Conservation (phyloP, 2,797 vertebrate species). For the Tapirus indicus region DNA sequence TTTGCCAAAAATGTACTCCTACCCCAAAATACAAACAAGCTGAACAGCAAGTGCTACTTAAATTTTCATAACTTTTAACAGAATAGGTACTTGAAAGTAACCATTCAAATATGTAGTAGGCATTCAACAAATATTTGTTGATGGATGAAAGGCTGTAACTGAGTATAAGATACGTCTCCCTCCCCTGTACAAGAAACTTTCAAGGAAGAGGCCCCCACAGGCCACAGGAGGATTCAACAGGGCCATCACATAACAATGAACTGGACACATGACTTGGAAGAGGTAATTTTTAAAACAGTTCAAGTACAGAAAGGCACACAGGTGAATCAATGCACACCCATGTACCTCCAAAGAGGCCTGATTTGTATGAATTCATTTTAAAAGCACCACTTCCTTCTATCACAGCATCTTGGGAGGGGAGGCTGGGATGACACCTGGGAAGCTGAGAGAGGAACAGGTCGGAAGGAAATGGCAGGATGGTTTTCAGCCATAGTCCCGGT, state of each 20-base stretch:
- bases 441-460: not conserved
- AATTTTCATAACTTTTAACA: not conserved
- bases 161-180: too few species aligned
- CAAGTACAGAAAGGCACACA: not conserved
- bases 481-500: not conserved
- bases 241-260: not conserved
- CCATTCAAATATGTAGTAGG: not conserved
- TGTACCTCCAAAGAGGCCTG: too few species aligned
- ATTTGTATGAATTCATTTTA: not conserved
- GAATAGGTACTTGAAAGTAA: not conserved
- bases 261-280: not conserved
- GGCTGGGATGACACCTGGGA: accelerated
- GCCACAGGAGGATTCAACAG: not conserved
- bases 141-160: not conserved
- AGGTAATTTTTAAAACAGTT: not conserved
- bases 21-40: not conserved
- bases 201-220: not conserved
- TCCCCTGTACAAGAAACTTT: not conserved
- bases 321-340: accelerated
- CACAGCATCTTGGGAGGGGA: too few species aligned
- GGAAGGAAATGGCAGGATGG: not conserved
- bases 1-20: not conserved
- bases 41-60: not conserved
- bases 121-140: not conserved
- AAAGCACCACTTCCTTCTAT: too few species aligned